Base-by-base conservation (phyloP, 1,140 invertebrate genomes). In the Hypothenemus hampei region DNA sequence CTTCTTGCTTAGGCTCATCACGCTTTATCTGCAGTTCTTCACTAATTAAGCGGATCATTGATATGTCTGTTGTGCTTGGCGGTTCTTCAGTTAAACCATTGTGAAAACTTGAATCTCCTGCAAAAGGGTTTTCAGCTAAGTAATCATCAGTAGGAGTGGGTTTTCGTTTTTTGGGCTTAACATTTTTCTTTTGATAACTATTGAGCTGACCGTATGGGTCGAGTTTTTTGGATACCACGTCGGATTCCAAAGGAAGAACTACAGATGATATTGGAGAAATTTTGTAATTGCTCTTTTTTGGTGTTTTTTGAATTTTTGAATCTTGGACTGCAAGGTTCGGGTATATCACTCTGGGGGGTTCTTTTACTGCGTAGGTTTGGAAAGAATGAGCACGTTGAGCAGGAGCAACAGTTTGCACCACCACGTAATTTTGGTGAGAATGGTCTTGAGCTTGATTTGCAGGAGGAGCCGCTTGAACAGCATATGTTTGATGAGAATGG, bases 341-440 rank as follows among this genome's bases (percentile, higher is more conserved):
- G 4, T 26, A 37, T 3, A 24, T 20, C 15, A 13, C 35, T 7
- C 29, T 21, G 8, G 45, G 22, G 10, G 36, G 35, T 16, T 22
- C 23, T 16, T 22, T 1, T 8, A 46, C 7, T 4, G 35, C 29
- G 31, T 48, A 48, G 13, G 5, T 22, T 36, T 36, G 18, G 20
- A 35, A 20, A 2, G 45, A 18, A 36, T 11, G 18, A 7, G 19
- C 10, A n/a, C 6, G 23, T 11, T 11, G 11, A 3, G 19, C 22
- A 22, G 8, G 15, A 31, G 23, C 3, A 19, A 45, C 22, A 11
- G 23, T n/a, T 49, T 50, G 24, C 37, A 45, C 49, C n/a, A 52
- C 56, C 18, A 31, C 37, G 33, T 58, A 53, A 22, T 13, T 47
- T 58, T 41, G 50, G 33, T 51, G 46, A 45, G 33, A 22, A 22